phyloP scores from a whole-genome alignment of 2,113 vertebrate genomes.

The Isurus oxyrinchus region DNA sequence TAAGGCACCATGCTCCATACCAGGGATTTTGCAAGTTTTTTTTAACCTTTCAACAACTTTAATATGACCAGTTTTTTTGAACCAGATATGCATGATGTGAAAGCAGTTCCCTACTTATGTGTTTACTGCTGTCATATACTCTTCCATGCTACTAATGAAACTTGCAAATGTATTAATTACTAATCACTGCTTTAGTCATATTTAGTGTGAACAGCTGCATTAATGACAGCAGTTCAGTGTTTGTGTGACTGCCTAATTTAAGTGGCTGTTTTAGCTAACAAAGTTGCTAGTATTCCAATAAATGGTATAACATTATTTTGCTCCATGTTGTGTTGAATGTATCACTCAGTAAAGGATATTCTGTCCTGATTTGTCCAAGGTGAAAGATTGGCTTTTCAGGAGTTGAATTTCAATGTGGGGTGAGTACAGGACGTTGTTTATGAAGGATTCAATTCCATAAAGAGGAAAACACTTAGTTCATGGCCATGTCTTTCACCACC shows the following conservation, averaged over 20 bases:
- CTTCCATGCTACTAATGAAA: background rate
- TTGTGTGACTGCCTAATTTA: background rate
- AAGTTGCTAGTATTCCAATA: slow-evolving; percentile 13
- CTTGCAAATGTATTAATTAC: background rate
- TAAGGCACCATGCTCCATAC: background rate
- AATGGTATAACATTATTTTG: too few species aligned
- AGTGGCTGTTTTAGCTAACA: background rate
- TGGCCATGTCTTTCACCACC: background rate
- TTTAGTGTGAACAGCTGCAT: slow-evolving; percentile 4
- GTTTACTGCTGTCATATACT: background rate
- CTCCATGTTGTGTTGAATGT: background rate
- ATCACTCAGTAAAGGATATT: background rate
- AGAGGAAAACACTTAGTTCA: background rate
- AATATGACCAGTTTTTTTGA: background rate
- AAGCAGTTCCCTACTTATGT: background rate
- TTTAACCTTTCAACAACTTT: background rate
- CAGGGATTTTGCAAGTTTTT: background rate
- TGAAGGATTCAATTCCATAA: background rate
- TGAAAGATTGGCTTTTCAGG: background rate
- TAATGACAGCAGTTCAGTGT: background rate
- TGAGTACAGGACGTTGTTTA: background rate
- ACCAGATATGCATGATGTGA: background rate
- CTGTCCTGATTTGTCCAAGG: background rate
- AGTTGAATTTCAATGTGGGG: background rate
- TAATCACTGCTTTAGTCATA: background rate